phyloP scores from a whole-genome alignment of 2,797 vertebrate genomes.

The Malurus splendens region DNA sequence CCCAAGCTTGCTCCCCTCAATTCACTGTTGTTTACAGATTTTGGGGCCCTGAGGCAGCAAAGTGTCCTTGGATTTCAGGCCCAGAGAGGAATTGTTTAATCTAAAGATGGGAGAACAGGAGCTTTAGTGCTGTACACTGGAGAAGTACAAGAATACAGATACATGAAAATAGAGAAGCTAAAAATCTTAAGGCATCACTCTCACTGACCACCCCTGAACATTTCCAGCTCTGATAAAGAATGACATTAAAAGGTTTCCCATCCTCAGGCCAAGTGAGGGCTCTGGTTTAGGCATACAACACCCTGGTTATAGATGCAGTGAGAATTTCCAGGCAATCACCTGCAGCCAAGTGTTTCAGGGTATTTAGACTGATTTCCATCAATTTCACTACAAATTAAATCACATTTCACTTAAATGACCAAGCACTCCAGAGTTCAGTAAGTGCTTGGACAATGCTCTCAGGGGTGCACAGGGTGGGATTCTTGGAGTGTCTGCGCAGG shows the following conservation, averaged over 20 bases:
- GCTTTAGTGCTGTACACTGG: too few relatives aligned
- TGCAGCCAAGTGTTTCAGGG: not conserved
- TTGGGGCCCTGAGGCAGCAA: too few relatives aligned
- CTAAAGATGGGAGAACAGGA: too few relatives aligned
- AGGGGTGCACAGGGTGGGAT: not conserved
- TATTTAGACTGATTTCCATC: not conserved
- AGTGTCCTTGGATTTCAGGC: too few relatives aligned
- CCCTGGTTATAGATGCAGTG: not conserved
- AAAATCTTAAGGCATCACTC: too few relatives aligned
- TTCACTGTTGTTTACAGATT: too few relatives aligned
- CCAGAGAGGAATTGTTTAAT: too few relatives aligned
- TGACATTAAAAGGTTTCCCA: not conserved
- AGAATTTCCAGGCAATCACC: not conserved
- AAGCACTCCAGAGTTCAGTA: not conserved
- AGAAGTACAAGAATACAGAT: too few relatives aligned
- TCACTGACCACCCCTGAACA: not conserved
- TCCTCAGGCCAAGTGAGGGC: not conserved
- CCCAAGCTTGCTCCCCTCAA: too few relatives aligned
- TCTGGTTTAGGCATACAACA: not conserved
- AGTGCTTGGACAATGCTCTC: not conserved
- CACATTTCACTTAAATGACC: not conserved
- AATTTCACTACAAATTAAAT: not conserved
- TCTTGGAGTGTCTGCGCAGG: not conserved
- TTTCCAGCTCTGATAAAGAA: not conserved
- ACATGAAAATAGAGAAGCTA: too few relatives aligned